Evolutionary conservation across 2,888 invertebrate genomes (phyloP), one percentile per base, ranked within the genome.

Genomic region (Andrena haemorrhoa): DNA sequence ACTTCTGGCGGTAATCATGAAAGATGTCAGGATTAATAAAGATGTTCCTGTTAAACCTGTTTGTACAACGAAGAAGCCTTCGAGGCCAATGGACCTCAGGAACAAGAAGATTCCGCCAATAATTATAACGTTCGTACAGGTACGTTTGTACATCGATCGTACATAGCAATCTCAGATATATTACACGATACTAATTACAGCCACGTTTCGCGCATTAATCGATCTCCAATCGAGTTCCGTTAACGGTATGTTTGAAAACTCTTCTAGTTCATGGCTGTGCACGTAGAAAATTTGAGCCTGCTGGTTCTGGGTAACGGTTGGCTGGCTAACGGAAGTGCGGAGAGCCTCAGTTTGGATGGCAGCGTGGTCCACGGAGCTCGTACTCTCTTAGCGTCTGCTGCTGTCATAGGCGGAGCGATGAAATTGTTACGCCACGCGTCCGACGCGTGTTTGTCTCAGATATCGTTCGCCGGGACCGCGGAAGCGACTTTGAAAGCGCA

Each of bases 51-150:
- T 90, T 12, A 75, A 86, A 23, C 82, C 90, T 6, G 71, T 83
- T 0, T 84, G 75, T 33, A 83, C 89, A 49, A 77, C 88, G 31
- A 87, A 88, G n/a, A 88, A 88, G 66, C 84, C 85, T 6, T 87
- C 89, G 1, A 94, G 95, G 63, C 89, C 94, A 2, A 90, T 96
- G 64, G 97, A 97, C 94, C 97, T 97, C 92, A 95, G 97, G 74
- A 95, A 96, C 89, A 96, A 96, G 86, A 97, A 97, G 93, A 95
- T 98, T 82, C 97, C 98, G 2, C 96, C 96, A 0, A 96, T 96
- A 91, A 96, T 98, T 83, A 96, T 97, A 78, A 97, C 96, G 91
- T 97, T 97, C 95, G 97, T 97, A 80, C 98, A 97, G 95, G 97
- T 97, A 95, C 74, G 60, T 64, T 33, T 8, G 5, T 49, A 2